Conservation (phyloP, 1,140 invertebrate genomes). For the Eupristina koningsbergeri region DNA sequence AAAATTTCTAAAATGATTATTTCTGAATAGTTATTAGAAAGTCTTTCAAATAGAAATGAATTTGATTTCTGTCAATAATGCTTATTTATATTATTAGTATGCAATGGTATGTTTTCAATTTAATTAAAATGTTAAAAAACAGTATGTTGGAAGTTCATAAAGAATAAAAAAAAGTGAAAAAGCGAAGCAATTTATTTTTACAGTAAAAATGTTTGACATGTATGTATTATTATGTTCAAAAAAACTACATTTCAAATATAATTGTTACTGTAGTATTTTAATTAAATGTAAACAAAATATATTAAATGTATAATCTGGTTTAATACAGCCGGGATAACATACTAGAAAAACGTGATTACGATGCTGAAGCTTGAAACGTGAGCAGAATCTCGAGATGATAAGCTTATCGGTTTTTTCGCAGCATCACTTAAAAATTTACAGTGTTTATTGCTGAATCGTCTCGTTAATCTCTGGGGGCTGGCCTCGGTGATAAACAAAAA, state of each 20-base stretch:
- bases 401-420: constrained; percentile 41
- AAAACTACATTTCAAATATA: neutral
- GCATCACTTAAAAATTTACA: constrained; percentile 28
- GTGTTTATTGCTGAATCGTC: constrained; percentile 37
- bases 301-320: constrained; percentile 9
- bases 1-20: too few relatives aligned
- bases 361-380: constrained; percentile 31
- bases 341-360: constrained; percentile 34
- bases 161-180: neutral
- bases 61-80: too few relatives aligned
- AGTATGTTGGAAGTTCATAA: too few relatives aligned
- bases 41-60: too few relatives aligned
- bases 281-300: constrained; percentile 31
- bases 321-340: constrained; percentile 24
- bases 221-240: neutral
- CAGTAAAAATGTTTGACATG: neutral
- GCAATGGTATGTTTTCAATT: too few relatives aligned
- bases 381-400: constrained; percentile 40
- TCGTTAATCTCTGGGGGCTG: constrained; percentile 34
- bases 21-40: too few relatives aligned
- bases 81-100: too few relatives aligned
- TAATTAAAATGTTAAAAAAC: too few relatives aligned
- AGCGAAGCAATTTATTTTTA: neutral
- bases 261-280: neutral
- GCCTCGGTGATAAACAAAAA: constrained; percentile 29